Evolutionary conservation across 64 coral and sea anemone species (phyloP), one percentile per base, ranked within the genome.

Genomic region (Platygyra sinensis): DNA sequence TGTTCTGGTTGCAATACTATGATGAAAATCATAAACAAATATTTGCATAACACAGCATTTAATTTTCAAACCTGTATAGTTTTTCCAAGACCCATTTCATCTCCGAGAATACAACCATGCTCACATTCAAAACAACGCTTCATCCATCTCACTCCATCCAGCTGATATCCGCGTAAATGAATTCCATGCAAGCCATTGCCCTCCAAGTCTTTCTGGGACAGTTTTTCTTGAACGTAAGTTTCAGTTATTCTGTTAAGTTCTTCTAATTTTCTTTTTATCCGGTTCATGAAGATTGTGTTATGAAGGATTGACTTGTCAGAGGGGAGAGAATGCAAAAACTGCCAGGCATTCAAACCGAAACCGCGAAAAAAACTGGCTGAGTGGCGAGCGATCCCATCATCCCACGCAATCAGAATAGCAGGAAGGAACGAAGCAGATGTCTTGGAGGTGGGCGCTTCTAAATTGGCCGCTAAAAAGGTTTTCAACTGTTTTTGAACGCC

Each of bases 21-120:
- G 18, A 65, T 69, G 24, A n/a, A 27, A 25, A 69, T 10, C 9
- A 0, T 69, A 27, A 27, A 24, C 20, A 69, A 25, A 10, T 1
- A 69, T 24, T 5, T 25, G 4, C 9, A 28, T 25, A 9, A 8
- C 25, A 69, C 25, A n/a, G 65, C 0, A 27, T 25, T 12, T n/a
- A 57, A 80, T 36, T 69, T 51, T 85, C 62, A 71, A 71, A 97
- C 95, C 95, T 97, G 95, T 24, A 97, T 94, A 57, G 95, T 97
- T 79, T 97, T 97, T 12, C 95, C 95, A 39, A 97, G 52, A 22
- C 95, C 95, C 95, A 97, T 97, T 82, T 97, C 95, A 71, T 97
- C 95, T 30, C 91, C 95, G 36, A 97, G 52, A 72, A 97, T 87
- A 28, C 95, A 97, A 1, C 95, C 95, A 29, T 91, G 88, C 0